Conservation (phyloP, 2,113 vertebrate species). For the Recurvirostra avosetta region DNA sequence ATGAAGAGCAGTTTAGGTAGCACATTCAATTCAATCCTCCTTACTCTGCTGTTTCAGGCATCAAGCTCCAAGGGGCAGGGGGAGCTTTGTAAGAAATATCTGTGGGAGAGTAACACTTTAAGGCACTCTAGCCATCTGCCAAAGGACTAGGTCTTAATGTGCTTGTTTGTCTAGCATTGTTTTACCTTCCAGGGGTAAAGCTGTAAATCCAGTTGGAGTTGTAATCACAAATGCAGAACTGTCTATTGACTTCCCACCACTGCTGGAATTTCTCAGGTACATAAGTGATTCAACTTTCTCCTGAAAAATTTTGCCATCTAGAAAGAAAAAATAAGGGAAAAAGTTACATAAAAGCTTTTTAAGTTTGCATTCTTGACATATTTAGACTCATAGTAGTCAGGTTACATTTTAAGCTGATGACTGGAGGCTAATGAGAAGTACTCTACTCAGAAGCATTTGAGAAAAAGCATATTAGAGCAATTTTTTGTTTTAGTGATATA, state of each 20-base stretch:
- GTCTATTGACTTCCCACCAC: conserved; percentile 79
- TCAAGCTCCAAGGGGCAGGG: neutral
- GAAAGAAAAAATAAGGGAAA: neutral
- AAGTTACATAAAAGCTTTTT: neutral
- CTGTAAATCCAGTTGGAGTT: conserved; percentile 79
- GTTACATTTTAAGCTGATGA: neutral
- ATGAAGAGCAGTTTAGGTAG: neutral
- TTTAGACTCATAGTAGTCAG: neutral
- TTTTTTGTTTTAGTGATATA: neutral
- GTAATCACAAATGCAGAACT: conserved; percentile 82
- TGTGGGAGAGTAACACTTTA: neutral
- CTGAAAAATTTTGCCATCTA: conserved; percentile 94
- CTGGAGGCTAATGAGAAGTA: neutral
- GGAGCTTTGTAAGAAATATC: neutral
- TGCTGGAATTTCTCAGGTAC: conserved; percentile 85
- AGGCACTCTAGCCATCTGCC: neutral
- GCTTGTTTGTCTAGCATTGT: neutral
- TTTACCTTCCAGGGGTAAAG: conserved; percentile 80
- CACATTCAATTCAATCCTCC: neutral
- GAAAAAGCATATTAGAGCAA: neutral
- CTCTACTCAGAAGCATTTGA: neutral
- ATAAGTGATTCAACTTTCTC: conserved; percentile 94
- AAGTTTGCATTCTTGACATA: neutral
- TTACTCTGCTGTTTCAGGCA: neutral
- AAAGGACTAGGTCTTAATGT: neutral